Evolutionary conservation across 2,888 invertebrate species (phyloP).

Genomic region (Acanthosepion lycidas): DNA sequence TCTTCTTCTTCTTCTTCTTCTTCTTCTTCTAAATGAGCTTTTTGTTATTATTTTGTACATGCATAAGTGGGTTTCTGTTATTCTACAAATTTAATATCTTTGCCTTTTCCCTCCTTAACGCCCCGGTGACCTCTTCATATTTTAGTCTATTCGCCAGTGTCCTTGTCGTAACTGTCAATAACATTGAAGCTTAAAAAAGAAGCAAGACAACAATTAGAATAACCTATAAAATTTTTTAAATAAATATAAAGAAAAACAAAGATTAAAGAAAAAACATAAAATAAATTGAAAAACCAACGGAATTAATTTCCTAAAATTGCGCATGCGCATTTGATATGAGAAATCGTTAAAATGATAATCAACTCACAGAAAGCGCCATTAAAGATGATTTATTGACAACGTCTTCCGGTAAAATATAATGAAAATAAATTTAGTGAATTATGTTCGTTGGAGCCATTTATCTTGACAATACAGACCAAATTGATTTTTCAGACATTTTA

Average conservation of each 20-base stretch:
- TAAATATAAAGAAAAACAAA: not conserved
- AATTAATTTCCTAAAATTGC: not conserved
- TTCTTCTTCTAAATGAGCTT: not conserved
- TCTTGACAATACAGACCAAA: not conserved
- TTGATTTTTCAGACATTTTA: not conserved
- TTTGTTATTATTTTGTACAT: not conserved
- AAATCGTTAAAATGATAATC: constrained; percentile 2
- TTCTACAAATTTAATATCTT: not conserved
- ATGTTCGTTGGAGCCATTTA: not conserved
- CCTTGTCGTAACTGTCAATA: not conserved
- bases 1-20: not conserved
- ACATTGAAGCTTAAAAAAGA: not conserved
- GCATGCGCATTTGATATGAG: not conserved
- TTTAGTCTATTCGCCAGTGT: not conserved
- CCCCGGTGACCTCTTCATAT: not conserved
- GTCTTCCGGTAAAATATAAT: not conserved
- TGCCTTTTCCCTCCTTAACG: not conserved
- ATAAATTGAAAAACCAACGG: not conserved
- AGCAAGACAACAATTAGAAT: not conserved
- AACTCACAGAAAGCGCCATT: not conserved
- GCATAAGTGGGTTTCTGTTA: not conserved
- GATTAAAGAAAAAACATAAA: not conserved
- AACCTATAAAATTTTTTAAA: not conserved
- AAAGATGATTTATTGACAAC: not conserved
- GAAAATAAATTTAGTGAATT: not conserved